Conservation (phyloP, 2,113 vertebrate genomes). For the Lepus americanus region DNA sequence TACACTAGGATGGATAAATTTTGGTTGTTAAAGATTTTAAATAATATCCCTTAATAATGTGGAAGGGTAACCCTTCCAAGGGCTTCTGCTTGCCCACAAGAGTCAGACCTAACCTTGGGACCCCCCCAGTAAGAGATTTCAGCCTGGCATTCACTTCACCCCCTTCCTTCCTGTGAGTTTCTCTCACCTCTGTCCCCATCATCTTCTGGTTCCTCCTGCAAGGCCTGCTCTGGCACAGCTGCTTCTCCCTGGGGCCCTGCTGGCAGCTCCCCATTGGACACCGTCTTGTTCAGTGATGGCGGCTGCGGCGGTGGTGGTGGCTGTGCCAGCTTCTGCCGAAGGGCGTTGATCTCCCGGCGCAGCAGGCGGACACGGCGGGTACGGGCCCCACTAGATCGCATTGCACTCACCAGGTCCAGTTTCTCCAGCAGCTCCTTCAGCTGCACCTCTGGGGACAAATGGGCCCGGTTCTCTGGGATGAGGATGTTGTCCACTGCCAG, state of each 20-base stretch:
- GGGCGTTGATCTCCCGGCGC: constrained; percentile 94
- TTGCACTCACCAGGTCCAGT: constrained; percentile 94
- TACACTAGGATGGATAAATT: constrained; percentile 8
- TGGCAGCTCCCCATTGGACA: constrained; percentile 89
- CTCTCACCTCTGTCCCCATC: constrained; percentile 87
- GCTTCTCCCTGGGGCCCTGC: constrained; percentile 84
- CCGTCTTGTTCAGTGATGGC: constrained; percentile 86
- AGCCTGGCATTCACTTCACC: background rate
- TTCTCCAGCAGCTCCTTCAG: constrained; percentile 98
- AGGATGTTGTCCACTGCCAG: constrained; percentile 96
- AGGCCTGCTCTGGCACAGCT: constrained; percentile 85
- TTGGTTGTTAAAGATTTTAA: background rate
- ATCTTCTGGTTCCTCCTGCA: constrained; percentile 84
- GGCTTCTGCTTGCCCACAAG: background rate
- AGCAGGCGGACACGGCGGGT: constrained; percentile 95
- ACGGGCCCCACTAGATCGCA: constrained; percentile 95
- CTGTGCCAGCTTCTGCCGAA: constrained; percentile 93
- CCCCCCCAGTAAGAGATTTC: background rate
- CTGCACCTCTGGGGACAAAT: constrained; percentile 95
- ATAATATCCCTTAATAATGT: background rate
- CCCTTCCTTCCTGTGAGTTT: background rate
- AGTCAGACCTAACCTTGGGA: background rate
- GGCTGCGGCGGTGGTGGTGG: constrained; percentile 82
- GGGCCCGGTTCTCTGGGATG: constrained; percentile 95
- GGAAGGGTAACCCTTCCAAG: background rate